A percentile compares a stretch with the other conserved stretches of the same genome.
Conservation (phyloP, 2,888 invertebrate species). For the Acleris literana region DNA sequence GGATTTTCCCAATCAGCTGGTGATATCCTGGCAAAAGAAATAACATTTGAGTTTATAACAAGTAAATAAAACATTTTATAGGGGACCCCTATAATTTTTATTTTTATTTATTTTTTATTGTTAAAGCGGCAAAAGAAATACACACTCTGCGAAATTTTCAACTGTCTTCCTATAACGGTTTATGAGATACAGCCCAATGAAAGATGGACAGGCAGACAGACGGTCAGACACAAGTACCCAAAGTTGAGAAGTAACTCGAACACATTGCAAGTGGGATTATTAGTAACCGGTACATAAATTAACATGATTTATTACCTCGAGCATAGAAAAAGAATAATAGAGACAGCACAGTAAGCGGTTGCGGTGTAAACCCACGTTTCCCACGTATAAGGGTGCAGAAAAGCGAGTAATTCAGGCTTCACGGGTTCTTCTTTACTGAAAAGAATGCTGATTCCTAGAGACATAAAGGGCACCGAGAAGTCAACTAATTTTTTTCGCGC, state of each 20-base stretch:
- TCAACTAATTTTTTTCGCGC: constrained; percentile 94
- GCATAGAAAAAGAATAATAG: constrained; percentile 90
- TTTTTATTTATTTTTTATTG: too few species aligned
- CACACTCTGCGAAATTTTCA: too few species aligned
- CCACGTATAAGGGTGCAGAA: constrained; percentile 91
- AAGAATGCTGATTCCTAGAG: constrained; percentile 94
- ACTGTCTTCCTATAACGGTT: too few species aligned
- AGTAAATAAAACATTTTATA: too few species aligned
- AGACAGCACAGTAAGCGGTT: constrained; percentile 92
- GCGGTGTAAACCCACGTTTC: constrained; percentile 95
- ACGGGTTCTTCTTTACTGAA: constrained; percentile 90
- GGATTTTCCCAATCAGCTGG: constrained; percentile 98
- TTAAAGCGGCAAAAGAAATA: too few species aligned
- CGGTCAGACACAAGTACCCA: too few species aligned
- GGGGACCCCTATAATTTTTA: too few species aligned
- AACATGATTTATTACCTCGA: constrained; percentile 83
- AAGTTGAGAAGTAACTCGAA: too few species aligned
- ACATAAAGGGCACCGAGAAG: constrained; percentile 98
- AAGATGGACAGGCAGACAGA: too few species aligned
- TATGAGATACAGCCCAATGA: too few species aligned
- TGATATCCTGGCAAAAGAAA: constrained; percentile 85
- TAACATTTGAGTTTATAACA: neutral
- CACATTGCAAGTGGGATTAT: too few species aligned
- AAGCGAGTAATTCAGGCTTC: constrained; percentile 92
- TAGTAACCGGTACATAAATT: too few species aligned